Evolutionary conservation across 2,113 vertebrate species (phyloP).

Genomic region (Brienomyrus longianalis): DNA sequence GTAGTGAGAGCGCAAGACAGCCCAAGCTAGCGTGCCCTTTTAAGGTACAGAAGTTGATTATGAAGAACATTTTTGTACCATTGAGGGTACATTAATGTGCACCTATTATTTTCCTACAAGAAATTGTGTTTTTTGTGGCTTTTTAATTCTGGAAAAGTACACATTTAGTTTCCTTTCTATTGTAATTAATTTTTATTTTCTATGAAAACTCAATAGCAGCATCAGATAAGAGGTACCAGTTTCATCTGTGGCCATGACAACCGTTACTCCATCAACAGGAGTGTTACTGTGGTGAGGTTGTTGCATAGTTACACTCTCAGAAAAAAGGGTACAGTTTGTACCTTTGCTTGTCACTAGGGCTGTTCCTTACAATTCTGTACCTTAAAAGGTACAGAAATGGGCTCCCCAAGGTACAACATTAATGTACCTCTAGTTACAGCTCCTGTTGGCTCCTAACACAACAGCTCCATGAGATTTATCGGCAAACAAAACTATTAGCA

Average conservation of each 20-base stretch:
- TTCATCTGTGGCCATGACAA: background rate
- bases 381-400: too few relatives aligned
- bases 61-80: too few relatives aligned
- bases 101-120: background rate
- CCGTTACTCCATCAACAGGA: background rate
- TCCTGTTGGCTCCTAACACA: background rate
- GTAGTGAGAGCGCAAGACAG: too few relatives aligned
- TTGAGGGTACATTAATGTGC: background rate
- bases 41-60: too few relatives aligned
- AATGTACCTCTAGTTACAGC: background rate
- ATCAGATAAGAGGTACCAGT: background rate
- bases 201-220: background rate
- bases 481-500: background rate
- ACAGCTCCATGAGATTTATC: background rate
- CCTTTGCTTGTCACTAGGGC: background rate
- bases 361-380: too few relatives aligned
- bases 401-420: background rate
- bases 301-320: background rate
- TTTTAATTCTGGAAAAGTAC: constrained; percentile 9
- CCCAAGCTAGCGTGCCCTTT: too few relatives aligned
- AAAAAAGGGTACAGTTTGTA: too few relatives aligned
- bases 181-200: constrained; percentile 4
- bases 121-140: constrained; percentile 6
- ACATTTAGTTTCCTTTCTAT: constrained; percentile 14
- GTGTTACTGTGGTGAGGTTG: background rate